phyloP scores from a whole-genome alignment of 2,888 invertebrate genomes.

The Eristalis pertinax region DNA sequence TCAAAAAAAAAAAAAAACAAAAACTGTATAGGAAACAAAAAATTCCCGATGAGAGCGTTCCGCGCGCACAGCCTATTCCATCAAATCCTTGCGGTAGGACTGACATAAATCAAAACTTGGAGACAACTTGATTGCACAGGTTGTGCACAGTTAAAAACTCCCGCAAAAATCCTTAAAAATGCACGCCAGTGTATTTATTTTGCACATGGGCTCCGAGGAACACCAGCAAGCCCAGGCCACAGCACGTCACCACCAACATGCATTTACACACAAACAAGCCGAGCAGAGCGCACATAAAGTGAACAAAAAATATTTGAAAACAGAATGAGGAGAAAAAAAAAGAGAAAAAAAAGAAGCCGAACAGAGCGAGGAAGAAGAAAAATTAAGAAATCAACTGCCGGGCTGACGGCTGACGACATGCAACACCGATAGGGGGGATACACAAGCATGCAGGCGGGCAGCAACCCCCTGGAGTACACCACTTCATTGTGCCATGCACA shows the following conservation, averaged over 20 bases:
- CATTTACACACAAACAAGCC: conserved; percentile 63
- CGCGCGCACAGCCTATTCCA: conserved; percentile 68
- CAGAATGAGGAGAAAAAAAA: conserved; percentile 21
- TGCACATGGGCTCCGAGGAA: conserved; percentile 29
- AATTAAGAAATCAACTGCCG: conserved; percentile 69
- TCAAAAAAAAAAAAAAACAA: conserved; percentile 14
- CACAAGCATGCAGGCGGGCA: conserved; percentile 64
- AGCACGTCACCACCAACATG: conserved; percentile 48
- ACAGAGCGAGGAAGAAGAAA: conserved; percentile 26
- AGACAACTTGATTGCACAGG: conserved; percentile 75
- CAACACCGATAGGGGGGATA: conserved; percentile 64
- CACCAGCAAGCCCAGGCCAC: conserved; percentile 42
- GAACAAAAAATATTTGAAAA: conserved; percentile 57
- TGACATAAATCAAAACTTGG: conserved; percentile 76
- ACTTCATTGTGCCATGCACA: conserved; percentile 54
- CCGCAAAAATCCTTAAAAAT: conserved; percentile 65
- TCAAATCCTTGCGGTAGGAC: conserved; percentile 74
- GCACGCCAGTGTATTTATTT: conserved; percentile 67
- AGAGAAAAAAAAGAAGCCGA: background rate
- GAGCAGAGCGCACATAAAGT: conserved; percentile 45
- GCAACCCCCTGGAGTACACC: conserved; percentile 46
- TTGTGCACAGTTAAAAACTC: conserved; percentile 73
- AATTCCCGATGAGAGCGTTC: conserved; percentile 28
- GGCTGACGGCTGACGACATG: conserved; percentile 55
- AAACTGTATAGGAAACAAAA: conserved; percentile 6